Conservation (phyloP, 30 jellyfish, hydroid and myxozoan species). For the Aurelia sp. region DNA sequence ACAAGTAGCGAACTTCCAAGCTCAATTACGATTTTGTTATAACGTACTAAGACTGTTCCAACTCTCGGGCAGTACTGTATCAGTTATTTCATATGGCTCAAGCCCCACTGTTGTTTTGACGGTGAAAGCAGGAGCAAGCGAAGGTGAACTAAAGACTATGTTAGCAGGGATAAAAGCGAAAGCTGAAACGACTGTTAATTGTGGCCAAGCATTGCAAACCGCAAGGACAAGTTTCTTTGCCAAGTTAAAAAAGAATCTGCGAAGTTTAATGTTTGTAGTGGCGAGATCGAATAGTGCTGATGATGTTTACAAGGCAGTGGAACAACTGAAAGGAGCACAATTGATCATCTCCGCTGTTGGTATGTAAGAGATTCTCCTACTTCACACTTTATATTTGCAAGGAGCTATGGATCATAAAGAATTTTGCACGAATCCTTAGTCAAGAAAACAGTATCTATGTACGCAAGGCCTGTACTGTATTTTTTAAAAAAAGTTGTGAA, state of each 20-base stretch:
- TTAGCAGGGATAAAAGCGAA: conserved; percentile 80
- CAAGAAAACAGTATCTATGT: too few species aligned
- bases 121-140: conserved; percentile 54
- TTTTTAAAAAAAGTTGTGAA: too few species aligned
- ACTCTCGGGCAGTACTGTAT: conserved; percentile 68
- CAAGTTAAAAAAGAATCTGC: conserved; percentile 37
- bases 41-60: conserved; percentile 74
- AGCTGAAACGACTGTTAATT: conserved; percentile 75
- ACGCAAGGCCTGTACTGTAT: too few species aligned
- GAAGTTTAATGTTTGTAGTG: conserved; percentile 71
- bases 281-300: conserved; percentile 84
- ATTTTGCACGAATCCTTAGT: too few species aligned
- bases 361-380: background rate
- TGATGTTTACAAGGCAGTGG: conserved; percentile 91
- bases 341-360: conserved; percentile 79
- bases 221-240: conserved; percentile 73
- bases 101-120: conserved; percentile 47
- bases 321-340: conserved; percentile 96
- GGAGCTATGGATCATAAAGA: too few species aligned
- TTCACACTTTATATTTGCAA: too few species aligned
- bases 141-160: conserved; percentile 62
- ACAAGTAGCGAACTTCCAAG: conserved; percentile 71
- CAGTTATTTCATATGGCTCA: conserved; percentile 79
- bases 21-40: conserved; percentile 74
- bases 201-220: conserved; percentile 89